These are phyloP conservation scores for Limnodromus scolopaceus DNA, from an alignment of 2,797 vertebrate species.

Conservation along the genomic window DNA sequence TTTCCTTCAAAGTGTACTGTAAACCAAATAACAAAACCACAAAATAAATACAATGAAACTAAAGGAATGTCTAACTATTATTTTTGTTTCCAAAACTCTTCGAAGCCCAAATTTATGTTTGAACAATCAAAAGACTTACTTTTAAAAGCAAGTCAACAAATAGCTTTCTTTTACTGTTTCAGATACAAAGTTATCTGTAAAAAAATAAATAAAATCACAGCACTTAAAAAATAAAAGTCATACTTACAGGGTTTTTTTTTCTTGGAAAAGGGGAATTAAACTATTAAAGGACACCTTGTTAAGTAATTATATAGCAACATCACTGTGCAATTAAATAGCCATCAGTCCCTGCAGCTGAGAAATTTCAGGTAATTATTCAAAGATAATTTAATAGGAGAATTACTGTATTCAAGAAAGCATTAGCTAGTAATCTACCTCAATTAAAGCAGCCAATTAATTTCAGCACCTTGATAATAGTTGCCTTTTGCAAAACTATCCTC, in stretches of 20 bases:
- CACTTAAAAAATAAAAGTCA: slow-evolving; percentile 65
- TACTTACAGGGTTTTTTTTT: slow-evolving; percentile 62
- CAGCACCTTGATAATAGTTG: slow-evolving; percentile 85
- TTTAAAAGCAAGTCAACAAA: slow-evolving; percentile 64
- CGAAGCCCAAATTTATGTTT: slow-evolving; percentile 2
- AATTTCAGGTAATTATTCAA: slow-evolving; percentile 90
- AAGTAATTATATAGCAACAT: slow-evolving; percentile 88
- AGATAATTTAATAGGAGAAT: slow-evolving; percentile 91
- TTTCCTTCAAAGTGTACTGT: background rate
- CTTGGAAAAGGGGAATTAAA: slow-evolving; percentile 82
- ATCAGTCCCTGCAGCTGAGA: slow-evolving; percentile 87
- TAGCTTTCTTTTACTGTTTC: slow-evolving; percentile 40
- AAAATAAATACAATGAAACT: background rate
- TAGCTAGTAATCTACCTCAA: slow-evolving; percentile 89
- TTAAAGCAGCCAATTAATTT: slow-evolving; percentile 88
- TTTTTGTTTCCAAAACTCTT: background rate
- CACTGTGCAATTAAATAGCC: slow-evolving; percentile 87
- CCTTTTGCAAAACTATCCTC: slow-evolving; percentile 81
- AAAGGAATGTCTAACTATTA: background rate
- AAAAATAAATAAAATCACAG: slow-evolving; percentile 45
- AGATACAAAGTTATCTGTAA: slow-evolving; percentile 49
- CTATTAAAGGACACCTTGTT: slow-evolving; percentile 89
- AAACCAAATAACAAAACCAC: background rate
- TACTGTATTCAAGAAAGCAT: slow-evolving; percentile 89
- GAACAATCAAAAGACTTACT: slow-evolving; percentile 48